phyloP scores from a whole-genome alignment of 2,797 vertebrate species.

The Chiloscyllium punctatum region DNA sequence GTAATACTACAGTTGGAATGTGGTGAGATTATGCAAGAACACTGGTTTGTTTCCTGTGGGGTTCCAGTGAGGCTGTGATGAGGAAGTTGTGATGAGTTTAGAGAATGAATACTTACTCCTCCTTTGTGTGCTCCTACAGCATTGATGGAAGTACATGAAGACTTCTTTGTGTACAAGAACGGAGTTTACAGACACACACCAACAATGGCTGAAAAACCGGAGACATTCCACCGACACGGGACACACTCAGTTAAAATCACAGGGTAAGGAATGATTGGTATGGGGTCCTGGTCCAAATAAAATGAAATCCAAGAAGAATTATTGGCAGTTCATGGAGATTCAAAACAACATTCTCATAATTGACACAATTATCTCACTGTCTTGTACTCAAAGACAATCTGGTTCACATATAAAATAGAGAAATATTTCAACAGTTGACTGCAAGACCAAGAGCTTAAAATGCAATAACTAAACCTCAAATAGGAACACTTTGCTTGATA shows the following conservation, averaged over 20 bases:
- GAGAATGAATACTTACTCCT: background rate
- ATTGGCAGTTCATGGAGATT: background rate
- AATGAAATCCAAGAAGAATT: background rate
- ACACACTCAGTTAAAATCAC: constrained; percentile 90
- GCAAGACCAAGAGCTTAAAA: too few species aligned
- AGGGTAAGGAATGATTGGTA: constrained; percentile 62
- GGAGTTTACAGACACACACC: constrained; percentile 86
- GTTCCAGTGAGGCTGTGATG: background rate
- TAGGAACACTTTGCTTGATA: too few species aligned
- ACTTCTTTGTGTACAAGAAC: constrained; percentile 86
- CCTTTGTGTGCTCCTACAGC: constrained; percentile 56
- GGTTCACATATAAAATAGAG: too few species aligned
- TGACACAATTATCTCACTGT: too few species aligned
- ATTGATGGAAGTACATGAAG: constrained; percentile 93
- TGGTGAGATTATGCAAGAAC: background rate
- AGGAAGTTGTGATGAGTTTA: background rate
- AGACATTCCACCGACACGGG: constrained; percentile 72
- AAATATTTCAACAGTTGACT: too few species aligned
- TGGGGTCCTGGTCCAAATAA: background rate
- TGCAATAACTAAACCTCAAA: too few species aligned
- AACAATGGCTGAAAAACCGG: constrained; percentile 66
- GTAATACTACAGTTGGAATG: background rate
- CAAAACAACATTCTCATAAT: background rate
- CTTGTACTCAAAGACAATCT: too few species aligned
- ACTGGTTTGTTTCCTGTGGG: background rate